These are phyloP conservation scores for Salmo trutta DNA, from an alignment of 2,797 vertebrate species.

Conservation along the genomic window DNA sequence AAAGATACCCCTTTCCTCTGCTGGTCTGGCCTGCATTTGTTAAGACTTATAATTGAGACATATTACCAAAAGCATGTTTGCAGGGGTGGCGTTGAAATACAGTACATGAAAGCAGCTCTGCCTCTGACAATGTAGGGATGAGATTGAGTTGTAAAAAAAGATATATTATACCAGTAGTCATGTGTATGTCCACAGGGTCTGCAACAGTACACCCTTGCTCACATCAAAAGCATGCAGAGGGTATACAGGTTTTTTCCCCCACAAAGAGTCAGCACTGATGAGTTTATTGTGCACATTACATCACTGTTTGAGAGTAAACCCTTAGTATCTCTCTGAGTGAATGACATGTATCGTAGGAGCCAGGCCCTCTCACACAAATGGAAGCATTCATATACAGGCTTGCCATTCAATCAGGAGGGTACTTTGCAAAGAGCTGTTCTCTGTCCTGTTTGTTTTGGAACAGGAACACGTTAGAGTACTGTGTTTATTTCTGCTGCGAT, in stretches of 20 bases:
- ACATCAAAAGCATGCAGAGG: conserved; percentile 27
- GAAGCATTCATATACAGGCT: conserved; percentile 9
- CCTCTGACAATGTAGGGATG: conserved; percentile 35
- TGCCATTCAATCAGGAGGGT: conserved; percentile 10
- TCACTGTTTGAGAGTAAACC: conserved; percentile 15
- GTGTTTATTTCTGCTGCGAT: not conserved
- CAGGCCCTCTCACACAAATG: not conserved
- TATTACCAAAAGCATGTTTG: conserved; percentile 38
- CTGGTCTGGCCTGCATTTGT: conserved; percentile 29
- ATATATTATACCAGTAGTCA: conserved; percentile 11
- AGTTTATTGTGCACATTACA: conserved; percentile 18
- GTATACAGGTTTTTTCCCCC: not conserved
- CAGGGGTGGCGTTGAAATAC: conserved; percentile 24
- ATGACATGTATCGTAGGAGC: not conserved
- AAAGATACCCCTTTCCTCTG: conserved; percentile 15
- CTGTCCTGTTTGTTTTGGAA: not conserved
- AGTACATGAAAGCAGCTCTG: conserved; percentile 21
- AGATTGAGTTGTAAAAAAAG: conserved; percentile 9
- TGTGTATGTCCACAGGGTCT: conserved; percentile 41
- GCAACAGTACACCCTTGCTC: conserved; percentile 51
- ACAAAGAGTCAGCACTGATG: conserved; percentile 19
- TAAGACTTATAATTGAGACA: conserved; percentile 11
- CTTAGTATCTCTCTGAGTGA: not conserved
- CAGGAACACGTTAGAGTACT: not conserved
- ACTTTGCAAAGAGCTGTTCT: conserved; percentile 1